Evolutionary conservation across 2,888 invertebrate species (phyloP).

Genomic region (Cheilosia vernalis): DNA sequence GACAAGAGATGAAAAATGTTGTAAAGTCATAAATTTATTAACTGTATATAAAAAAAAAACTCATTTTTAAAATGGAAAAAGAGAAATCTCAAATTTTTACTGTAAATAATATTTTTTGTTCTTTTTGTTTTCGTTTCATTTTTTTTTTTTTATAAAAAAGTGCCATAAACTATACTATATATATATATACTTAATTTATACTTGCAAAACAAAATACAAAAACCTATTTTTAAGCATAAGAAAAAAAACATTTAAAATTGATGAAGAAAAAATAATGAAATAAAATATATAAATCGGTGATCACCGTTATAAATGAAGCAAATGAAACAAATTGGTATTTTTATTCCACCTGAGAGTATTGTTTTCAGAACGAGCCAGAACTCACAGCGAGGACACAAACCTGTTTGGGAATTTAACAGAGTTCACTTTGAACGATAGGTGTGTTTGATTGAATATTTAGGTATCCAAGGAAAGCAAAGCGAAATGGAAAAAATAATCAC

Average conservation of each 20-base stretch:
- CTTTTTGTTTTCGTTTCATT: no score
- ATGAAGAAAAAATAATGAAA: slow-evolving; percentile 22
- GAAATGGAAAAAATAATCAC: no score
- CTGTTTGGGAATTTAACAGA: no score
- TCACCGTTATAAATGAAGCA: slow-evolving; percentile 48
- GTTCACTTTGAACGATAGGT: no score
- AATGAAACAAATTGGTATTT: slow-evolving; percentile 35
- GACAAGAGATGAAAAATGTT: slow-evolving; percentile 12
- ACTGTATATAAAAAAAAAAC: slow-evolving; percentile 28
- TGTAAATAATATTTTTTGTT: slow-evolving; percentile 54
- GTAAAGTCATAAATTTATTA: slow-evolving; percentile 24
- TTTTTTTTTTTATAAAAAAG: slow-evolving; percentile 56
- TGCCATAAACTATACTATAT: slow-evolving; percentile 71
- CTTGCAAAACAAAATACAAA: slow-evolving; percentile 35
- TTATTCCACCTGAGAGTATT: background rate
- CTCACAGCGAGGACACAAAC: no score
- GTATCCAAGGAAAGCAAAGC: no score
- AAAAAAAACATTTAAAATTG: slow-evolving; percentile 26
- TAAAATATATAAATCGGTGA: slow-evolving; percentile 59
- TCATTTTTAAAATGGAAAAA: slow-evolving; percentile 68
- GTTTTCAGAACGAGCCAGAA: no score
- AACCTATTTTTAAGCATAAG: slow-evolving; percentile 43
- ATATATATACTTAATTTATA: slow-evolving; percentile 65
- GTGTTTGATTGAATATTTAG: no score
- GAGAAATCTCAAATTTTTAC: slow-evolving; percentile 51